Base-by-base conservation (phyloP, 1,140 invertebrate genomes). In the Scaptomyza graminum region DNA sequence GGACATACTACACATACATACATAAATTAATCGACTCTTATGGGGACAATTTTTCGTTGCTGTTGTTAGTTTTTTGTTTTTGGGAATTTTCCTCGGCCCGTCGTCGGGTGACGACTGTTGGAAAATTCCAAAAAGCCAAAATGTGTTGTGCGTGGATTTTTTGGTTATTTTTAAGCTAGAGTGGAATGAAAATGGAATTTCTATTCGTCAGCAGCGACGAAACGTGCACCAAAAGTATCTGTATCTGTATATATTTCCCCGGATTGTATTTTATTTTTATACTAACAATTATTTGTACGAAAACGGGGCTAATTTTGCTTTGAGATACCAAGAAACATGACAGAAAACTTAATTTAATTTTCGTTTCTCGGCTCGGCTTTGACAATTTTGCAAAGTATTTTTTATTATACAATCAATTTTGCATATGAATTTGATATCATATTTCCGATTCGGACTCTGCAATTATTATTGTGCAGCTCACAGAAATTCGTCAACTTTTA, bases 1-100 rank as follows among this genome's bases (percentile, higher is more conserved):
- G 81, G 74, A 80, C 63, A 66, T 34, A 34, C 62, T 31, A 31
- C 62, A n/a, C n/a, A n/a, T n/a, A n/a, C n/a, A n/a, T n/a, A 87
- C 82, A 85, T 85, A 85, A 85, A 85, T 85, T 85, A 78, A 82
- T 87, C 78, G 82, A 75, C 63, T 84, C 83, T 83, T 83, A 83
- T 83, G 79, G 80, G 59, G 62, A 79, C 75, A 78, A 72, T 79
- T 84, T 43, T 60, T 31, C 0, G 4, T 39, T 34, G 1, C 22
- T 6, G 11, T 15, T 7, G 18, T 22, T 22, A n/a, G n/a, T 34
- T 52, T 31, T 39, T 54, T 18, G 13, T 55, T 56, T 44, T 56
- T 43, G 31, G 7, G 37, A 51, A 49, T 49, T 70, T 80, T 61
- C 15, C 52, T 52, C 39, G 55, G 2, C 31, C 12, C 51, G 46